phyloP scores from a whole-genome alignment of 1,140 invertebrate genomes.

The Hirudo medicinalis region DNA sequence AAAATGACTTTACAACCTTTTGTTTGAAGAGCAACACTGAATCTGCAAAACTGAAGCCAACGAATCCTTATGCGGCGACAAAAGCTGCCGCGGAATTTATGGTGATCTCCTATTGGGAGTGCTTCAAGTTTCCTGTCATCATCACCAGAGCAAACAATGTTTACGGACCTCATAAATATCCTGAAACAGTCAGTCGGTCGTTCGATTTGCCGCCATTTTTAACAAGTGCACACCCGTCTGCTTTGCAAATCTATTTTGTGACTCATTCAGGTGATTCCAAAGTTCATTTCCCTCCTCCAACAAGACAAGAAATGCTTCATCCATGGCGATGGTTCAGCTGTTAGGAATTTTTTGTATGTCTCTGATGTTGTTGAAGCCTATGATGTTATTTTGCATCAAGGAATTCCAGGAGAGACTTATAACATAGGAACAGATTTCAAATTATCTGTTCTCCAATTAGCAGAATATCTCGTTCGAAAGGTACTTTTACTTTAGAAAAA shows the following conservation, averaged over 20 bases:
- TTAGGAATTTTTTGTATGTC: constrained; percentile 35
- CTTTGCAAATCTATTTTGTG: background rate
- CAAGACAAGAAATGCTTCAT: constrained; percentile 30
- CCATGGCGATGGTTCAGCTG: constrained; percentile 31
- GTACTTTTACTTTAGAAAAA: constrained; percentile 3
- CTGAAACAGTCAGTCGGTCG: constrained; percentile 25
- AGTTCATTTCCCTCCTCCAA: constrained; percentile 35
- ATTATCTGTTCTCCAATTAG: constrained; percentile 26
- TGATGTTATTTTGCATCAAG: constrained; percentile 33
- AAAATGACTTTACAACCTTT: constrained; percentile 26
- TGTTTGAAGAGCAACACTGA: constrained; percentile 16
- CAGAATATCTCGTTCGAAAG: constrained; percentile 23
- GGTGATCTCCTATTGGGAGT: constrained; percentile 26
- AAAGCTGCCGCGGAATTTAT: constrained; percentile 30
- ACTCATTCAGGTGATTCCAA: constrained; percentile 32
- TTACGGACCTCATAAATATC: constrained; percentile 40
- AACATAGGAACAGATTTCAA: constrained; percentile 37
- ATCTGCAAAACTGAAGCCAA: constrained; percentile 27
- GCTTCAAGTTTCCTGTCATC: constrained; percentile 33
- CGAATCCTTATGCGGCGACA: constrained; percentile 39
- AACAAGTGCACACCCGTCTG: background rate
- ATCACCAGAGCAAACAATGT: constrained; percentile 39
- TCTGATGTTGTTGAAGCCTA: constrained; percentile 35
- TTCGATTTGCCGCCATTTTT: background rate
- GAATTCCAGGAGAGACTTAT: constrained; percentile 34